Evolutionary conservation across 2,113 vertebrate genomes (phyloP).

Genomic region (Ailurus styani): DNA sequence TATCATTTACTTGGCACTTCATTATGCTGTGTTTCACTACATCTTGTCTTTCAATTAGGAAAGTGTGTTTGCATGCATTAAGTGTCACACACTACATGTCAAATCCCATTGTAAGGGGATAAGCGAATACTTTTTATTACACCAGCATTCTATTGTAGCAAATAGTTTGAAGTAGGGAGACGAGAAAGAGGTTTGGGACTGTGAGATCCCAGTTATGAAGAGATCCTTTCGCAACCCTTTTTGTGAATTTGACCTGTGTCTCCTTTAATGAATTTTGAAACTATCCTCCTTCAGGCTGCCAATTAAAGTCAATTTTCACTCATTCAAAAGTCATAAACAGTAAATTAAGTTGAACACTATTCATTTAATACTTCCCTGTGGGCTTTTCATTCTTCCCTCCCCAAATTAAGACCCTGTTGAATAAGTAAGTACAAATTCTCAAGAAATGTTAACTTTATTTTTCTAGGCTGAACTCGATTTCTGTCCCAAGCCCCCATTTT

Average conservation of each 20-base stretch:
- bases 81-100: not conserved
- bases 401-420: not conserved
- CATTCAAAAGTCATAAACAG: constrained; percentile 63
- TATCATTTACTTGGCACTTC: not conserved
- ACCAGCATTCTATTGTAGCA: not conserved
- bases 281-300: constrained; percentile 33
- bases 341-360: constrained; percentile 62
- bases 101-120: not conserved
- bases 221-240: not conserved
- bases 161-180: not conserved
- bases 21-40: not conserved
- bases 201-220: not conserved
- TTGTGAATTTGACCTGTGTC: constrained; percentile 19
- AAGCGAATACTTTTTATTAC: not conserved
- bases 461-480: not conserved
- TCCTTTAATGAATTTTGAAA: constrained; percentile 49
- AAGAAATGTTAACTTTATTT: not conserved
- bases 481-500: not conserved
- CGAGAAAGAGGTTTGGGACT: not conserved
- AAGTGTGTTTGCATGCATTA: not conserved
- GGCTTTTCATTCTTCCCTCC: not conserved
- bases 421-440: not conserved
- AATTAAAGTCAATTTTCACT: constrained; percentile 61
- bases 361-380: constrained; percentile 22
- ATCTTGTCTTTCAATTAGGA: not conserved